Base-by-base conservation (phyloP, 2,113 vertebrate species). In the Mohoua ochrocephala region DNA sequence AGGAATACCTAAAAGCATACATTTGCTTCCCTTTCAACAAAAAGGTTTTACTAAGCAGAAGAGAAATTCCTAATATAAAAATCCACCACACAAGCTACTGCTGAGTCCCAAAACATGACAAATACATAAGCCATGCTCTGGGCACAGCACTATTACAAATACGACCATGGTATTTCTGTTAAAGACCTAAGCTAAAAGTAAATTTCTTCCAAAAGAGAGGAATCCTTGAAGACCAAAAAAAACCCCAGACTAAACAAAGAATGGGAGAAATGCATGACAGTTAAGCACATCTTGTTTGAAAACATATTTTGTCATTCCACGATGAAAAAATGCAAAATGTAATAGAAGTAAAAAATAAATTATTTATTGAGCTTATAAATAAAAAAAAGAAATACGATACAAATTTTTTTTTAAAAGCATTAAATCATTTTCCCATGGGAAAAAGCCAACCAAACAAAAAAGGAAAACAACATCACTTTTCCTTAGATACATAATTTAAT, bases 301-400 rank as follows among this genome's bases (percentile, higher is more conserved):
- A 91, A 70, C 2, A 10, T 19, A 33, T 74, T 74, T 78, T 47
- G n/a, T 65, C 31, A 70, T 74, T 65, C 26, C 31, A 77, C 44
- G 21, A 59, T 30, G 26, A 44, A 77, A 77, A 73, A 76, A 19
- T 1, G 2, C 22, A 60, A 54, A 60, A 73, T 44, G 50, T 59
- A 37, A 59, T 6, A 74, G 30, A 88, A 69, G 15, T 28, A 73
- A 64, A 65, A 80, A 53, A 4, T 24, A 64, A 80, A n/a, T 47
- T 19, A 61, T 26, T 61, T n/a, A 16, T 39, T 80, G 28, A 16
- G 33, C 11, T 68, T 42, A 44, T 23, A 63, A 87, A 42, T 64
- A 41, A 54, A 82, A 27, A 56, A 65, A 56, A 30, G 1, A 60
- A 81, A 56, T 15, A 6, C 0, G 0, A 8, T 13, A 13, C 1